Evolutionary conservation across 1,140 invertebrate genomes (phyloP), one percentile per base, ranked within the genome.

Genomic region (Bombus sylvicola): DNA sequence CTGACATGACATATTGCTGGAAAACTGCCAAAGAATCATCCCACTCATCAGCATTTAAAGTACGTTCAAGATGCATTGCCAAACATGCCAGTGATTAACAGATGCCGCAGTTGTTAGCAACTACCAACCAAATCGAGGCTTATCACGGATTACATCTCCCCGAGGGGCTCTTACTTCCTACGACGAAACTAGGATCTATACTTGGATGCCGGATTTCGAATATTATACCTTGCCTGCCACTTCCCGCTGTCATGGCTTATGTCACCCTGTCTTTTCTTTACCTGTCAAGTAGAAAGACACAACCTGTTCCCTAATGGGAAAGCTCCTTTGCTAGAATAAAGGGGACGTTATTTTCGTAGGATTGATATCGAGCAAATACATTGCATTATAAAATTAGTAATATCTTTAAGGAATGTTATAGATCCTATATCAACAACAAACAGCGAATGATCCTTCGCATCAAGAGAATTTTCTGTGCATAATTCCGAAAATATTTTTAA

Each of bases 121-220:
- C 92, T 92, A 91, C 77, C 92, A 94, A 94, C 94, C 93, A 94
- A 94, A 94, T 94, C 93, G 89, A 78, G 90, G 91, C 90, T 93
- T 92, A 93, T 90, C 89, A 87, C 85, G 91, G 92, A 92, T 92
- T 92, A 92, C 92, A 90, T 88, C 88, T 93, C 91, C 90, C 92
- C 83, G 47, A 82, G 90, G 91, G 92, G 87, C 91, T 92, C 90
- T 93, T 91, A 91, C 86, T 86, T 83, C 78, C 85, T 69, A 81
- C 88, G 43, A 72, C 37, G 77, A 31, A 75, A 62, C 83, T 53
- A 10, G 76, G 73, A 62, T 81, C 76, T 81, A 89, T 88, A 87
- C 71, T 62, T 78, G 41, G 47, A 77, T 80, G 81, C 81, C 83
- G 68, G 87, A 66, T 84, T 88, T 88, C 88, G 88, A 91, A 92